Conservation (phyloP, 2,113 vertebrate genomes). For the Pandion haliaetus region DNA sequence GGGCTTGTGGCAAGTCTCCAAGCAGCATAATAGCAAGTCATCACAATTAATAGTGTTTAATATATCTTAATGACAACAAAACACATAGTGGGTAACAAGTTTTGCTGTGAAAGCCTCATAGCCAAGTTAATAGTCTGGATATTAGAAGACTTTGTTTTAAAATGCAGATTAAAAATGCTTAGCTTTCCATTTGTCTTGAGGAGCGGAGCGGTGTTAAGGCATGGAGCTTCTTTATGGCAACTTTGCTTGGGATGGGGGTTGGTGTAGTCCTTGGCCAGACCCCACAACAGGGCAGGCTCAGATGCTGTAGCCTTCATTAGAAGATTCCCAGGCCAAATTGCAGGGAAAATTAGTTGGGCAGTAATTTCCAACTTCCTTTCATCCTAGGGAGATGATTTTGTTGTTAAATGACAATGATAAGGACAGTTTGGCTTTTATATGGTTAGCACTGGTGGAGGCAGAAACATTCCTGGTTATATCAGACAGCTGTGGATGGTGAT, state of each 20-base stretch:
- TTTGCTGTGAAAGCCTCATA: constrained; percentile 1
- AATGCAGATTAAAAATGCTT: constrained; percentile 41
- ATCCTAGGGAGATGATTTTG: not conserved
- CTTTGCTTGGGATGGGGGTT: not conserved
- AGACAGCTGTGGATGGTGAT: constrained; percentile 31
- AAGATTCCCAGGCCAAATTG: not conserved
- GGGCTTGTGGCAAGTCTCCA: constrained; percentile 29
- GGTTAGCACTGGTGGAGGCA: not conserved
- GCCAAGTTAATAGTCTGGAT: constrained; percentile 54
- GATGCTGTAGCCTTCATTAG: not conserved
- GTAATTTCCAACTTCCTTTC: not conserved
- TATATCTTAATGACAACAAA: constrained; percentile 31
- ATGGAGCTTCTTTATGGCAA: not conserved
- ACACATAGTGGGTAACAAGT: constrained; percentile 12
- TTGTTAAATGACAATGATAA: not conserved
- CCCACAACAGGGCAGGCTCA: not conserved
- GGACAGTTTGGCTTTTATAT: not conserved
- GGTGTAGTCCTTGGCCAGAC: not conserved
- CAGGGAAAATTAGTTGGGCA: not conserved
- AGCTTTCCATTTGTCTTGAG: constrained; percentile 8
- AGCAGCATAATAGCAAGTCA: not conserved
- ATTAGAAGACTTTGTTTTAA: constrained; percentile 48
- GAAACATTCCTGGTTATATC: constrained; percentile 15
- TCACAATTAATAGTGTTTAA: constrained; percentile 46
- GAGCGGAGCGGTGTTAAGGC: not conserved